Conservation (phyloP, 2,797 vertebrate genomes). For the Graptemys geographica region DNA sequence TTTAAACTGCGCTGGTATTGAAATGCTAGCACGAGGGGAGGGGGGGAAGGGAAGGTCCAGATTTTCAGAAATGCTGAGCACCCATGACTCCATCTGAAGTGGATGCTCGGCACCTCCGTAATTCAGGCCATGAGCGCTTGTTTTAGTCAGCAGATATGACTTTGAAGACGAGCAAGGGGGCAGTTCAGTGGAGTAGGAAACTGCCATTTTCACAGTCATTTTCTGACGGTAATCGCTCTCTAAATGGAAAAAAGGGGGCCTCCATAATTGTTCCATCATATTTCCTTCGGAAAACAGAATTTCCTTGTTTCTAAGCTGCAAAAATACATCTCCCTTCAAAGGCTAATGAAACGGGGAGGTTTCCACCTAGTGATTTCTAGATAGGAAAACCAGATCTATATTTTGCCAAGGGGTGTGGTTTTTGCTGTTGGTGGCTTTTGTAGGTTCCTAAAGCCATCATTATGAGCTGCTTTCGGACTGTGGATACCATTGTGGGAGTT, state of each 20-base stretch:
- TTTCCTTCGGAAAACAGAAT: not conserved
- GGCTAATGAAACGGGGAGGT: not conserved
- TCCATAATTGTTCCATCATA: not conserved
- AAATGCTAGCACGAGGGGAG: not conserved
- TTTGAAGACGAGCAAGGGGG: not conserved
- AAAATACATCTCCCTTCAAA: not conserved
- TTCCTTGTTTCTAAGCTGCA: not conserved
- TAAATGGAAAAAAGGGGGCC: not conserved
- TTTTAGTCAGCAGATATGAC: not conserved
- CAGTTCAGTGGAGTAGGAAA: not conserved
- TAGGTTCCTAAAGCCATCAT: not conserved
- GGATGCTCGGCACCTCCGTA: not conserved
- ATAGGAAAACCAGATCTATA: not conserved
- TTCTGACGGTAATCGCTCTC: fast-evolving
- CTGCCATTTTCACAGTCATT: not conserved
- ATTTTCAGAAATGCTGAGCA: not conserved
- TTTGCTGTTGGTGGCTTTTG: not conserved
- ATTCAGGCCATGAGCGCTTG: not conserved
- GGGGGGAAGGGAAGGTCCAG: too few species aligned
- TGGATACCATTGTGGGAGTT: not conserved
- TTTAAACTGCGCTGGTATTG: not conserved
- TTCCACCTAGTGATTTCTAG: not conserved
- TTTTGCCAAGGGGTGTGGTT: not conserved
- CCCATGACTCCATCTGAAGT: fast-evolving
- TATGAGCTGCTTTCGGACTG: not conserved